A percentile compares a stretch with the other conserved stretches of the same genome.
Conservation (phyloP, 2,113 vertebrate genomes). For the Emydura subglobosa region DNA sequence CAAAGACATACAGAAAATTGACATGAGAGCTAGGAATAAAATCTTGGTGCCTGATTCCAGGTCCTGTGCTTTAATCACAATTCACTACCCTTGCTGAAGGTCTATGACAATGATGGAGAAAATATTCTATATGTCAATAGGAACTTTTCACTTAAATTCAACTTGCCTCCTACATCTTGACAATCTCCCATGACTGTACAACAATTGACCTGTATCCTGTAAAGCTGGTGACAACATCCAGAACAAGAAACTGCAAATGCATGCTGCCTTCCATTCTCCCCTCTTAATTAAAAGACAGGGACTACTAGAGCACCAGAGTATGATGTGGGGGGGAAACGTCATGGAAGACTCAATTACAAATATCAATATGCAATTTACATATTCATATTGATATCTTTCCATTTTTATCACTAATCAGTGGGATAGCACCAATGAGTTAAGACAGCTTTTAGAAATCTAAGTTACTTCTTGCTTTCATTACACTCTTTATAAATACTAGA, state of each 20-base stretch:
- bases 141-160: neutral
- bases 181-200: neutral
- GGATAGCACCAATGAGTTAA: neutral
- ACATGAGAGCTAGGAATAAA: constrained; percentile 24
- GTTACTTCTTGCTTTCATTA: neutral
- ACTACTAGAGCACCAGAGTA: neutral
- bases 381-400: neutral
- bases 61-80: neutral
- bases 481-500: neutral
- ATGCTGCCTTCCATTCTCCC: neutral
- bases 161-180: neutral
- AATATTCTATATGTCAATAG: neutral
- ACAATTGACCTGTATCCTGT: neutral
- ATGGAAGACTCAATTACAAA: neutral
- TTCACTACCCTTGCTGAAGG: neutral
- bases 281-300: neutral
- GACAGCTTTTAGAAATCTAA: neutral
- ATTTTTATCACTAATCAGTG: rapidly evolving
- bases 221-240: neutral
- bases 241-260: neutral
- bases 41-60: constrained; percentile 15
- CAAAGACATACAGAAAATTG: constrained; percentile 52
- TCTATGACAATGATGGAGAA: neutral
- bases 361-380: rapidly evolving
- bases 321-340: neutral